Evolutionary conservation across 2,797 vertebrate species (phyloP).

Genomic region (Cirrhinus mrigala): DNA sequence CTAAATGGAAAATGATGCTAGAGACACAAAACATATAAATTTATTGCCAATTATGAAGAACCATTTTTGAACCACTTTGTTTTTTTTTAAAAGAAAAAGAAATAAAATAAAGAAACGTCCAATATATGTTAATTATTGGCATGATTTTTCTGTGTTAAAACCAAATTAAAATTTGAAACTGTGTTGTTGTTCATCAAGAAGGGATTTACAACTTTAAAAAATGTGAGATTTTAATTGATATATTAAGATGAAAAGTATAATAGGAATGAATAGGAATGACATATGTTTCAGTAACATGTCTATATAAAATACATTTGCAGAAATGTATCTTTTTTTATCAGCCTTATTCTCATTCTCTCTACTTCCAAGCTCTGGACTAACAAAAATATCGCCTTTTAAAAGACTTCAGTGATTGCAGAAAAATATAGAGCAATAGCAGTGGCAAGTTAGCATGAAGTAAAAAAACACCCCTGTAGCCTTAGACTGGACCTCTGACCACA

Average conservation of each 20-base stretch:
- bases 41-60: neutral
- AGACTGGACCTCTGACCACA: slow-evolving; percentile 1
- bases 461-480: slow-evolving; percentile 2
- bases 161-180: neutral
- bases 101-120: neutral
- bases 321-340: neutral
- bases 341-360: neutral
- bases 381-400: neutral
- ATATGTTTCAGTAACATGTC: neutral
- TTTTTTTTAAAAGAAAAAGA: neutral
- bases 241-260: neutral
- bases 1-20: neutral
- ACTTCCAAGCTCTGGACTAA: neutral
- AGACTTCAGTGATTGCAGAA: neutral
- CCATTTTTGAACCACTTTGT: neutral
- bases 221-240: neutral
- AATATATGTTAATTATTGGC: neutral
- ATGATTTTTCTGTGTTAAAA: neutral
- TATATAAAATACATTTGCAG: neutral
- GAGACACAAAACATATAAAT: neutral
- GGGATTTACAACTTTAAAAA: neutral
- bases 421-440: neutral
- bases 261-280: no score
- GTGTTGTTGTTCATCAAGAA: neutral
- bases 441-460: neutral